Base-by-base conservation (phyloP, 2,113 vertebrate genomes). In the Hoplias malabaricus region DNA sequence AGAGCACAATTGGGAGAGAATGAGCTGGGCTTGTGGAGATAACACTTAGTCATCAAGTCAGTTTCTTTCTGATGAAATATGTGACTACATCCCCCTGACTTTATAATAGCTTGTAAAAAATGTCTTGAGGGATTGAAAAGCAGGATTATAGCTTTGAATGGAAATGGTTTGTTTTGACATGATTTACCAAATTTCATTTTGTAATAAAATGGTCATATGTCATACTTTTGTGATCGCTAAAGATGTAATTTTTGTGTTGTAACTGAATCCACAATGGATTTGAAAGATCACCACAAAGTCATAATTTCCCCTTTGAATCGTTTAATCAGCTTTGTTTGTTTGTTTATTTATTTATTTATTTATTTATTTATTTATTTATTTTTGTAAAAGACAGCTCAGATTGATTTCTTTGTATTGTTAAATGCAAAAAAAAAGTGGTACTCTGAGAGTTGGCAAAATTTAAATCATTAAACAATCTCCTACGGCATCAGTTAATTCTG, bases 151-250 rank as follows among this genome's bases (percentile, higher is more conserved):
- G 40, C 5, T 79, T 76, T 69, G 29, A 53, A 57, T 33, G 71
- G 21, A 78, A 21, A 42, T 69, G 43, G 16, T 65, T 79, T 66
- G 38, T 79, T 79, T 82, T 75, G n/a, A 38, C 66, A 69, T 48
- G 40, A 61, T 82, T 69, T 31, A 23, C 21, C 19, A 73, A n/a
- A n/a, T 19, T 33, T 65, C 74, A 6, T 77, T 78, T 71, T 82
- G 19, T 76, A 75, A 82, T 82, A 82, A 79, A 82, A 75, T 25
- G 13, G 8, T 67, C 5, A 38, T 63, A 48, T 73, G n/a, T 68
- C 54, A 62, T 68, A 25, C 14, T 12, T 50, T 23, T 36, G n/a
- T 46, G 23, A 29, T 77, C 67, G 50, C 36, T 38, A 36, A 66
- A 19, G 31, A 29, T 33, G 40, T 33, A 42, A 7, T 67, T 27